phyloP scores from a whole-genome alignment of 2,113 vertebrate genomes.

The Campylomormyrus numenius region DNA sequence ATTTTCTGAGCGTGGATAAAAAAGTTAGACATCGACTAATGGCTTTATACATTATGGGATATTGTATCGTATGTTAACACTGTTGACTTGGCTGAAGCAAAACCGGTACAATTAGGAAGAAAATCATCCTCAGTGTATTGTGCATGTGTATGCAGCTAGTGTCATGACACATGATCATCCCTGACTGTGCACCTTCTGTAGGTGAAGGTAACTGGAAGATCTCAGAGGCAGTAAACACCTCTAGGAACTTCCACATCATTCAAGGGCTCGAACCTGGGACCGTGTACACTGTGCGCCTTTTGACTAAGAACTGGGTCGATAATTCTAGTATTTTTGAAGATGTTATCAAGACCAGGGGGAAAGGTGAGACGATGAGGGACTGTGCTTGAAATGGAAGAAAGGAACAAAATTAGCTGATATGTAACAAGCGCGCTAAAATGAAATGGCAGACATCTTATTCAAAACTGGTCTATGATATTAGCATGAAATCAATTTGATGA shows the following conservation, averaged over 20 bases:
- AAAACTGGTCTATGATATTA: background rate
- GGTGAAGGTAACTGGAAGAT: conserved; percentile 76
- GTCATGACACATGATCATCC: conserved; percentile 32
- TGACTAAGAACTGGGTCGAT: conserved; percentile 79
- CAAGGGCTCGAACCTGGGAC: conserved; percentile 73
- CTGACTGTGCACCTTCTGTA: conserved; percentile 68
- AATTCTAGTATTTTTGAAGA: conserved; percentile 90
- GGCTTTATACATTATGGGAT: background rate
- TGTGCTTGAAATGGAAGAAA: background rate
- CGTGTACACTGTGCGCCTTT: conserved; percentile 75
- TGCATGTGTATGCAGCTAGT: background rate
- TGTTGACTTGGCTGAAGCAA: background rate
- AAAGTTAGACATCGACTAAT: background rate
- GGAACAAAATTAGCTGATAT: background rate
- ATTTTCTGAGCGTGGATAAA: background rate
- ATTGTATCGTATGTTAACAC: background rate
- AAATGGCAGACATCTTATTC: background rate
- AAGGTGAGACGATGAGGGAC: conserved; percentile 71
- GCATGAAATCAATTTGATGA: background rate
- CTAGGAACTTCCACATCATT: conserved; percentile 73
- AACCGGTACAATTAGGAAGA: background rate
- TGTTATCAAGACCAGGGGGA: conserved; percentile 76
- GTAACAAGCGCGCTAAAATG: background rate
- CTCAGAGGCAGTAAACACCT: conserved; percentile 71
- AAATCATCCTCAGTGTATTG: background rate